Evolutionary conservation across 2,888 invertebrate species (phyloP).

Genomic region (Lutraria lutraria): DNA sequence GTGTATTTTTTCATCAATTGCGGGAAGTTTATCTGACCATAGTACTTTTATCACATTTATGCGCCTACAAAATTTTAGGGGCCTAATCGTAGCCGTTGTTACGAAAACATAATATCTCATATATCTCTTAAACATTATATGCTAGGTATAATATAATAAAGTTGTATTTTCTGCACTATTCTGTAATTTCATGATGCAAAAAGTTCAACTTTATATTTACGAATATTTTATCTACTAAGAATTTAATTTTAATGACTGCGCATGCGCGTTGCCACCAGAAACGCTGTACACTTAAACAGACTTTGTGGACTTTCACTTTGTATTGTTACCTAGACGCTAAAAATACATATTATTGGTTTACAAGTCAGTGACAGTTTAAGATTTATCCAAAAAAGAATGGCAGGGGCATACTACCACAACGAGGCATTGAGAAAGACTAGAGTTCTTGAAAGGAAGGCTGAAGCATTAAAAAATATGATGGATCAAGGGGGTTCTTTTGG

Average conservation of each 20-base stretch:
- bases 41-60: neutral
- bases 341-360: neutral
- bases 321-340: constrained; percentile 33
- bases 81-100: neutral
- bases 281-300: constrained; percentile 37
- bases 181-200: neutral
- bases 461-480: constrained; percentile 65
- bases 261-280: constrained; percentile 70
- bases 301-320: constrained; percentile 46
- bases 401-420: constrained; percentile 78
- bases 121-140: neutral
- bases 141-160: neutral
- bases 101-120: neutral
- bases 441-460: constrained; percentile 75
- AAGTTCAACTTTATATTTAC: neutral
- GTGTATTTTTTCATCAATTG: too few relatives aligned
- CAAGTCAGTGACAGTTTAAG: constrained; percentile 14
- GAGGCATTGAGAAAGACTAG: constrained; percentile 78
- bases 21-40: neutral
- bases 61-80: neutral
- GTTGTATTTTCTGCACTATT: neutral
- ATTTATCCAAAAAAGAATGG: constrained; percentile 61
- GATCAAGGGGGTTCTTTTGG: constrained; percentile 32
- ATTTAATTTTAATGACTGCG: constrained; percentile 32
- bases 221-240: constrained; percentile 4